Conservation (phyloP, 2,888 invertebrate species). For the Mechanitis mazaeus region DNA sequence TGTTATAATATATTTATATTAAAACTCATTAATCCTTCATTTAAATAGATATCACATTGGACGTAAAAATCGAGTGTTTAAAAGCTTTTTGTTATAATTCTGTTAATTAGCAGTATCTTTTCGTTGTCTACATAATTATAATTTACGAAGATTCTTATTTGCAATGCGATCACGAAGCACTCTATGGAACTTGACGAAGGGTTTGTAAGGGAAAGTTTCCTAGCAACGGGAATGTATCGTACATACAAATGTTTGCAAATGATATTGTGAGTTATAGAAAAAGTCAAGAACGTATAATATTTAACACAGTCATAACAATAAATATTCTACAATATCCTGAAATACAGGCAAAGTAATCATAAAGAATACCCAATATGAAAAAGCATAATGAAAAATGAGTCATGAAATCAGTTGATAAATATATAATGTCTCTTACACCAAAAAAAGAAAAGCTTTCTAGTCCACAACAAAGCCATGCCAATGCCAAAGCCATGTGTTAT, state of each 20-base stretch:
- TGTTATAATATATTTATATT: no score
- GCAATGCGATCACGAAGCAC: constrained; percentile 67
- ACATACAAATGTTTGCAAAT: constrained; percentile 62
- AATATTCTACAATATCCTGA: not conserved
- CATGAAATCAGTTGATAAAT: no score
- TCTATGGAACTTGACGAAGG: constrained; percentile 71
- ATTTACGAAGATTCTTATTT: constrained; percentile 39
- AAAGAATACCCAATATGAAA: no score
- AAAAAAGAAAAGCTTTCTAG: no score
- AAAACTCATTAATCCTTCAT: no score
- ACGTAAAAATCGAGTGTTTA: no score
- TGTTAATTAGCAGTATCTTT: constrained; percentile 5
- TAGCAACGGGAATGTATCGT: constrained; percentile 45
- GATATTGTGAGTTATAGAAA: constrained; percentile 16
- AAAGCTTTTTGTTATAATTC: not conserved
- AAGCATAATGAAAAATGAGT: no score
- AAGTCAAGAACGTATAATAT: not conserved
- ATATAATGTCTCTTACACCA: no score
- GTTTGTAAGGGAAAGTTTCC: constrained; percentile 65
- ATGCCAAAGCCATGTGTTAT: no score
- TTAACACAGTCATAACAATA: not conserved
- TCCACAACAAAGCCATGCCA: no score
- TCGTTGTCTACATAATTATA: constrained; percentile 28
- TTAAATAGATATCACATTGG: no score
- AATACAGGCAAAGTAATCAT: not conserved